Evolutionary conservation across 2,113 vertebrate species (phyloP).

Genomic region (Xyliphius kryptos): DNA sequence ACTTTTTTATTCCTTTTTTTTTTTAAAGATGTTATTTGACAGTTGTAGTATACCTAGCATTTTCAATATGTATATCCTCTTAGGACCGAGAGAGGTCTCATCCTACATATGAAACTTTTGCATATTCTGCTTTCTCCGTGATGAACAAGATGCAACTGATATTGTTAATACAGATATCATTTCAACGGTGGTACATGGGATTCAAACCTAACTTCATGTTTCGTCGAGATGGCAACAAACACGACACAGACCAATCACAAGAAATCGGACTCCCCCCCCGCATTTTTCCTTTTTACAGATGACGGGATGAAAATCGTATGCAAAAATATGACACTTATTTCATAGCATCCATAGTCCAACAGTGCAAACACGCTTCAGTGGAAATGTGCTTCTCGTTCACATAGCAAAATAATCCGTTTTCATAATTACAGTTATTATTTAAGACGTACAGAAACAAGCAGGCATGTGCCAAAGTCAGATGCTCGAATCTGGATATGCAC

Average conservation of each 20-base stretch:
- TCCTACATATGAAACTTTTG: slow-evolving; percentile 78
- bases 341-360: background rate
- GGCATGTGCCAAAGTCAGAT: background rate
- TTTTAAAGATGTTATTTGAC: slow-evolving; percentile 68
- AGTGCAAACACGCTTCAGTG: background rate
- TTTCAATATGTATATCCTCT: slow-evolving; percentile 63
- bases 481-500: too few relatives aligned
- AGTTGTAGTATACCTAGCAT: slow-evolving; percentile 53
- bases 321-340: too few relatives aligned
- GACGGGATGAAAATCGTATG: too few relatives aligned
- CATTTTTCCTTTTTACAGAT: too few relatives aligned
- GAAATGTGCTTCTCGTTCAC: background rate
- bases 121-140: slow-evolving; percentile 80
- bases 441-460: background rate
- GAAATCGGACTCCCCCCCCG: background rate
- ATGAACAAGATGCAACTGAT: slow-evolving; percentile 50
- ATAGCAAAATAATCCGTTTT: background rate
- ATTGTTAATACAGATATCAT: slow-evolving; percentile 30
- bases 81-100: slow-evolving; percentile 71
- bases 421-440: slow-evolving; percentile 3
- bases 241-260: slow-evolving; percentile 18
- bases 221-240: slow-evolving; percentile 44
- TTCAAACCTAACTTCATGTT: slow-evolving; percentile 36
- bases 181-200: slow-evolving; percentile 12
- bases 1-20: slow-evolving; percentile 71